Conservation (phyloP, 2,888 invertebrate genomes). For the Iselma pallidipennis region DNA sequence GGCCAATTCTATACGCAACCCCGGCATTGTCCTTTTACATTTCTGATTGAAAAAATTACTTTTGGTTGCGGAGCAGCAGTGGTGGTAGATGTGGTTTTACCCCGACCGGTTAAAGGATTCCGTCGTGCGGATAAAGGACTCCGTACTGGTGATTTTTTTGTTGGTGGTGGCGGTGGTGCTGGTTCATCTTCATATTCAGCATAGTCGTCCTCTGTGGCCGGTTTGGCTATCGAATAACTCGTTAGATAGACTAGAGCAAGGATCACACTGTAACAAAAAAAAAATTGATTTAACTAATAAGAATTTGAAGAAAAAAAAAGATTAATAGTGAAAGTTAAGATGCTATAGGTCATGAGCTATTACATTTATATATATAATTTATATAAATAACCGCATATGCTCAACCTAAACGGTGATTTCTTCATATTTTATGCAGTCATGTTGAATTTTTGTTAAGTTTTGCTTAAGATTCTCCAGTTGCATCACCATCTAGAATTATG, state of each 20-base stretch:
- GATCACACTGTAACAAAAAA: constrained; percentile 42
- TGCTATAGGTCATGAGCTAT: constrained; percentile 18
- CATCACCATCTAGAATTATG: not conserved
- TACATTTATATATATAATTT: not conserved
- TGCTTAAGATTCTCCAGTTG: not conserved
- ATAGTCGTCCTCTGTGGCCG: constrained; percentile 50
- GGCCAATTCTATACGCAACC: too few relatives aligned
- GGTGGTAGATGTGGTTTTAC: constrained; percentile 48
- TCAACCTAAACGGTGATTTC: not conserved
- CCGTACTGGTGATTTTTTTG: constrained; percentile 46
- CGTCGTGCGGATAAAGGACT: constrained; percentile 50
- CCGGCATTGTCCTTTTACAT: too few relatives aligned
- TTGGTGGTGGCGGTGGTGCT: constrained; percentile 48
- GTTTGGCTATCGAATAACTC: constrained; percentile 46
- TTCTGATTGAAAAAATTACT: constrained; percentile 30
- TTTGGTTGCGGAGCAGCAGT: constrained; percentile 45
- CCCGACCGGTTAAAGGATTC: constrained; percentile 48
- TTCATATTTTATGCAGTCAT: not conserved
- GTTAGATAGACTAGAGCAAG: constrained; percentile 46
- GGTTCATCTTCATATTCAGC: constrained; percentile 49
- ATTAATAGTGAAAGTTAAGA: constrained; percentile 18
- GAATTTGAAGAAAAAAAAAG: not conserved
- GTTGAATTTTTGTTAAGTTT: not conserved
- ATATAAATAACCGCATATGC: not conserved
- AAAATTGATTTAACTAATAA: not conserved